Conservation (phyloP, 2,113 vertebrate genomes). For the Colossoma macropomum region DNA sequence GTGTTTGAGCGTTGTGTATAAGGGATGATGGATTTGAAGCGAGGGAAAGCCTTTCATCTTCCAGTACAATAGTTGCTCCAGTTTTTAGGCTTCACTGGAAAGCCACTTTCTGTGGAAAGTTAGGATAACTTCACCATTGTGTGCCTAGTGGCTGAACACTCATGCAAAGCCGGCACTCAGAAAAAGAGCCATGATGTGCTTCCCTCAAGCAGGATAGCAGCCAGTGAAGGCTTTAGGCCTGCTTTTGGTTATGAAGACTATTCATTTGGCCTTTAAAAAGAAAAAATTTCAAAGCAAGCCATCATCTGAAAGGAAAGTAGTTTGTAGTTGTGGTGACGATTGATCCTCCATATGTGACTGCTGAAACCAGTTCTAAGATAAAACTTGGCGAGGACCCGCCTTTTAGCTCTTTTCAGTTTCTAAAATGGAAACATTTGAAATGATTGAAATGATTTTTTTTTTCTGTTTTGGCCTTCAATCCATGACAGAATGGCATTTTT, state of each 20-base stretch:
- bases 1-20: background rate
- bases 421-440: background rate
- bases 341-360: background rate
- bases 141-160: slow-evolving; percentile 1
- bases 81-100: slow-evolving; percentile 2
- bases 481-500: background rate
- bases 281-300: background rate
- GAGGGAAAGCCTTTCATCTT: slow-evolving; percentile 13
- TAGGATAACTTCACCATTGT: background rate
- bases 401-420: slow-evolving; percentile 11
- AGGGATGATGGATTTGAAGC: background rate
- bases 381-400: background rate
- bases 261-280: background rate
- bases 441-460: too few species aligned
- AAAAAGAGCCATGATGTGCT: slow-evolving; percentile 10
- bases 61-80: background rate
- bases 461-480: background rate
- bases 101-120: background rate
- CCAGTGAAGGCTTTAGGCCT: background rate
- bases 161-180: background rate
- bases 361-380: background rate
- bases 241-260: background rate
- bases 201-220: slow-evolving; percentile 12
- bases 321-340: background rate
- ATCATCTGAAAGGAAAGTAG: background rate